Evolutionary conservation across 2,113 vertebrate genomes (phyloP).

Genomic region (Scortum barcoo): DNA sequence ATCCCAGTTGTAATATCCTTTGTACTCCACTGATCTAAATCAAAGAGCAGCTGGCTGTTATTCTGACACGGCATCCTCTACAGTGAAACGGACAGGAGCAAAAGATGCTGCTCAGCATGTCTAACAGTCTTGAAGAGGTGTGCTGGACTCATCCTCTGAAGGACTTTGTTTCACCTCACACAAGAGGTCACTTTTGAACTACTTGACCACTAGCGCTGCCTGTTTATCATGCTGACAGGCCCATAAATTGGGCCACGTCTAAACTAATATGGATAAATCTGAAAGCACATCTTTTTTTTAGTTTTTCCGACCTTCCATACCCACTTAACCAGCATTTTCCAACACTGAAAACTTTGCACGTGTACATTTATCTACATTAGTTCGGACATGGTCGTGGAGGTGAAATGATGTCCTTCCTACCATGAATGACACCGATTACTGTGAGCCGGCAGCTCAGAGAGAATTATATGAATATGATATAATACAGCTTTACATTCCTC

Average conservation of each 20-base stretch:
- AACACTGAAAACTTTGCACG: conserved; percentile 29
- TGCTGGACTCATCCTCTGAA: conserved; percentile 40
- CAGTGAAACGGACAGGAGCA: conserved; percentile 37
- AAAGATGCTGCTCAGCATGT: conserved; percentile 57
- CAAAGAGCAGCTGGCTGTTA: conserved; percentile 57
- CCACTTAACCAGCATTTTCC: conserved; percentile 57
- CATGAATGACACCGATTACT: conserved; percentile 21
- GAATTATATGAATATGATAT: conserved; percentile 21
- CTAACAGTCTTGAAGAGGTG: conserved; percentile 17
- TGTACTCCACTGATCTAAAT: conserved; percentile 70
- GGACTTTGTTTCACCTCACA: conserved; percentile 42
- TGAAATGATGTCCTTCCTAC: conserved; percentile 29
- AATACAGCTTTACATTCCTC: conserved; percentile 17
- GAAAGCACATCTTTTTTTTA: conserved; percentile 17
- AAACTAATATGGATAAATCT: conserved; percentile 73
- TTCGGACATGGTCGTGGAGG: conserved; percentile 37
- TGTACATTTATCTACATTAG: conserved; percentile 57
- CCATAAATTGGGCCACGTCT: conserved; percentile 56
- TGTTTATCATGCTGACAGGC: conserved; percentile 73
- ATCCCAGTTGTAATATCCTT: conserved; percentile 64
- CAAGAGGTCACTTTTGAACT: conserved; percentile 61
- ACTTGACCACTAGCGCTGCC: conserved; percentile 49
- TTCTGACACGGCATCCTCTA: conserved; percentile 17
- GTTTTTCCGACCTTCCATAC: conserved; percentile 52
- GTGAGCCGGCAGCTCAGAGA: neutral